Conservation (phyloP, 2,797 vertebrate genomes). For the Botia almorhae region DNA sequence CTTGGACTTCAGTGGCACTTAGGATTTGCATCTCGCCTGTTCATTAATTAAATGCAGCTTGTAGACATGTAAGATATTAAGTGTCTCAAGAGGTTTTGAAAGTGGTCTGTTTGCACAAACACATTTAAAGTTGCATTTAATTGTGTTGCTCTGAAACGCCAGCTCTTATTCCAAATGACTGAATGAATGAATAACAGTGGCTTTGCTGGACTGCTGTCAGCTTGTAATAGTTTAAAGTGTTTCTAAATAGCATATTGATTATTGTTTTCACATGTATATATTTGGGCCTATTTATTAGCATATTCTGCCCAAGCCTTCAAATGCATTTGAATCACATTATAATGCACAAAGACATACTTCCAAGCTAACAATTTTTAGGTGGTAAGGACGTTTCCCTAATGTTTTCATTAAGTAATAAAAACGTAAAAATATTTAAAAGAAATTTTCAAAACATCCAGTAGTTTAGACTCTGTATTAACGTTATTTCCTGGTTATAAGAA, state of each 20-base stretch:
- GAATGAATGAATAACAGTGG: not conserved
- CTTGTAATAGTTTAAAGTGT: not conserved
- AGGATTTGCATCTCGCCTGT: slow-evolving; percentile 4
- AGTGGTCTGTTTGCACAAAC: not conserved
- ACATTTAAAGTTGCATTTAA: not conserved
- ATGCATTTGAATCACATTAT: not conserved
- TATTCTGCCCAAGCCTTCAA: not conserved
- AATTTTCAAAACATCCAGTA: too few species aligned
- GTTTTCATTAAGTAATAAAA: too few species aligned
- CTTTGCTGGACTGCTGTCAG: not conserved
- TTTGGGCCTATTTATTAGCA: not conserved
- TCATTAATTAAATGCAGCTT: slow-evolving; percentile 5
- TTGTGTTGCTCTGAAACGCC: not conserved
- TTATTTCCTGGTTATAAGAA: too few species aligned
- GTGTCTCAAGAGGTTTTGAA: slow-evolving; percentile 9
- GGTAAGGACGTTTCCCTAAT: too few species aligned
- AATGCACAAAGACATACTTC: not conserved
- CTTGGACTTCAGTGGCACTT: slow-evolving; percentile 4
- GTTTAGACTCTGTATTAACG: too few species aligned
- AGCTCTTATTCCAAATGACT: too few species aligned
- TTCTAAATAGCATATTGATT: not conserved
- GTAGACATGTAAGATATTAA: not conserved
- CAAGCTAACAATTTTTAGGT: too few species aligned
- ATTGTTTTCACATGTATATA: not conserved
- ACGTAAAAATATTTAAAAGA: too few species aligned